These are phyloP conservation scores for Patella caerulea DNA, from an alignment of 2,888 invertebrate species.

Conservation along the genomic window DNA sequence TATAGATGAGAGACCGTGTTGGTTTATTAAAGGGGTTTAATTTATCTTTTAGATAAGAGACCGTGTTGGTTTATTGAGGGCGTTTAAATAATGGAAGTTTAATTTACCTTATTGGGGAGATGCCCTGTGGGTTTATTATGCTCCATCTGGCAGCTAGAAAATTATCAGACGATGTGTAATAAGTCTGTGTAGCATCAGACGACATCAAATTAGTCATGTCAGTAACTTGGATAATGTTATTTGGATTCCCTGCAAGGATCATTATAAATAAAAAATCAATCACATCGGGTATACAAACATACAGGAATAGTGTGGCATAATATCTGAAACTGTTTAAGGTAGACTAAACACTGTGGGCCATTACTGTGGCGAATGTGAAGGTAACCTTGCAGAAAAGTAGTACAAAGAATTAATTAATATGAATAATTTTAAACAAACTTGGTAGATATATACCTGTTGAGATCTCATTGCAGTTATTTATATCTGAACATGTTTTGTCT, in stretches of 20 bases:
- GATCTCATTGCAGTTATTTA: background rate
- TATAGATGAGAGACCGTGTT: too few species aligned
- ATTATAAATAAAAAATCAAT: too few species aligned
- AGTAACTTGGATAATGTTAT: background rate
- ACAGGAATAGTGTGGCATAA: too few species aligned
- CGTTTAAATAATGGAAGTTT: too few species aligned
- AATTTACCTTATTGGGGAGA: slow-evolving; percentile 17
- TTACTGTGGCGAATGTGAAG: too few species aligned
- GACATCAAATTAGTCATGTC: background rate
- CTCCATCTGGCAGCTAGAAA: slow-evolving; percentile 31
- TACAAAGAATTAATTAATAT: background rate
- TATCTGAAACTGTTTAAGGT: too few species aligned
- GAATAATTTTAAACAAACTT: too few species aligned
- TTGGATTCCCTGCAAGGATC: background rate
- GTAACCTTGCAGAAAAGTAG: background rate
- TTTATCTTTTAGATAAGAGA: too few species aligned
- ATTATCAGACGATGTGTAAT: slow-evolving; percentile 18
- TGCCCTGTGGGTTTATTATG: slow-evolving; percentile 22
- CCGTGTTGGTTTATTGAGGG: too few species aligned
- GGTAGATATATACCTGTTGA: background rate
- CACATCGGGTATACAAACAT: too few species aligned
- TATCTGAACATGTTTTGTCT: background rate
- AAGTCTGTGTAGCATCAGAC: background rate
- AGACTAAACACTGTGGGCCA: too few species aligned
- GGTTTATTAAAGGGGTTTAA: too few species aligned